These are phyloP conservation scores for Coelopa frigida DNA, from an alignment of 1,140 invertebrate species.

Conservation along the genomic window DNA sequence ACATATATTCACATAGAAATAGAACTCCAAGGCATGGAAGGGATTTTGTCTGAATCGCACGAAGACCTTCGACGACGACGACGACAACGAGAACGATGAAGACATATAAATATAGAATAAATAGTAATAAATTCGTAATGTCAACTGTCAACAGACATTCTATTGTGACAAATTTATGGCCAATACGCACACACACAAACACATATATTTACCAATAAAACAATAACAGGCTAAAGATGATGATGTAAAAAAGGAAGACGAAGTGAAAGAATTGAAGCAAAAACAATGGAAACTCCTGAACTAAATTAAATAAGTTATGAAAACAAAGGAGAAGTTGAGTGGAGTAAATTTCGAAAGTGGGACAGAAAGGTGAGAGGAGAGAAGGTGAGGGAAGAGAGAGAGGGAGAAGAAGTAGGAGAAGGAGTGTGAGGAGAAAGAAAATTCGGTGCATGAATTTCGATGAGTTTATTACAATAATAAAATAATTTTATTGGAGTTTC, in stretches of 20 bases:
- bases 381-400: not conserved
- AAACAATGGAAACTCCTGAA: not conserved
- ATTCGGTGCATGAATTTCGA: conserved; percentile 4
- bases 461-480: conserved; percentile 11
- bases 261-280: conserved; percentile 2
- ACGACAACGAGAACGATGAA: too few species aligned
- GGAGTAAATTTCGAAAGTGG: not conserved
- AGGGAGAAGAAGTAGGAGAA: not conserved
- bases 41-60: too few species aligned
- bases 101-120: conserved; percentile 15
- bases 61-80: too few species aligned
- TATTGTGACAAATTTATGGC: conserved; percentile 9
- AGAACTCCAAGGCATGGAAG: too few species aligned
- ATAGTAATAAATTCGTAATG: conserved; percentile 13
- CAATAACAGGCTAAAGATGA: not conserved
- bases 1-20: too few species aligned
- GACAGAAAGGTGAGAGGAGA: not conserved
- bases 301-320: conserved; percentile 3
- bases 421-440: not conserved
- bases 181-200: not conserved
- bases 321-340: too few species aligned
- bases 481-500: conserved; percentile 9
- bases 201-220: not conserved
- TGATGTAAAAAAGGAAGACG: not conserved
- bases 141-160: conserved; percentile 11